Percentiles rank a stretch among this genome's conserved stretches.
Evolutionary conservation across 2,888 invertebrate species (phyloP).

Genomic region (Nemurella pictetii): DNA sequence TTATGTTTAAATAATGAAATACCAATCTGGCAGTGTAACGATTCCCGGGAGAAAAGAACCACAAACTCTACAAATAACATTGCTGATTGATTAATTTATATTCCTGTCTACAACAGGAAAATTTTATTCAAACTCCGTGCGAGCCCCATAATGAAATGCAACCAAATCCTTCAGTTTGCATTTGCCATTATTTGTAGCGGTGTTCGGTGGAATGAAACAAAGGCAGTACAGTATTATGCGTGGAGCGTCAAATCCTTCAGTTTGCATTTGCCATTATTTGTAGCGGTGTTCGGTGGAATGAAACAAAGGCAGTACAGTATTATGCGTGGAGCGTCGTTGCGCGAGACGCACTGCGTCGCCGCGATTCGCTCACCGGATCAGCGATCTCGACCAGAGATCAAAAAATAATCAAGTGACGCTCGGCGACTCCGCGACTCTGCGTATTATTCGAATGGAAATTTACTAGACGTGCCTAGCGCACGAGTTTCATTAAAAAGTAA

Average conservation of each 20-base stretch:
- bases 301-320: not conserved
- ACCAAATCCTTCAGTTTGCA: not conserved
- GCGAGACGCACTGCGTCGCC: not conserved
- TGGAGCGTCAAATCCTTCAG: not conserved
- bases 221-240: no score
- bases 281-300: not conserved
- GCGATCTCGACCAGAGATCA: not conserved
- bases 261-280: not conserved
- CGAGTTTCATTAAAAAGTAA: conserved; percentile 28
- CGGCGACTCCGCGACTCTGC: not conserved
- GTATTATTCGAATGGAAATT: not conserved
- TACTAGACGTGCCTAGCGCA: not conserved
- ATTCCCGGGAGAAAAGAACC: conserved; percentile 22
- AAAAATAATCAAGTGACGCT: not conserved
- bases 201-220: not conserved
- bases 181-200: not conserved
- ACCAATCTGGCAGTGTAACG: conserved; percentile 38
- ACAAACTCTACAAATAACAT: not conserved
- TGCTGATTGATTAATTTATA: conserved; percentile 22
- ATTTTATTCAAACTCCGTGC: not conserved
- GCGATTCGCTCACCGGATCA: not conserved
- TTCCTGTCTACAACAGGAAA: conserved; percentile 14
- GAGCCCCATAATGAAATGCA: not conserved
- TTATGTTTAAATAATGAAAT: conserved; percentile 41
- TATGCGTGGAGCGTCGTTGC: not conserved